Evolutionary conservation across 2,888 invertebrate genomes (phyloP).

Genomic region (Agriopis aurantiaria): DNA sequence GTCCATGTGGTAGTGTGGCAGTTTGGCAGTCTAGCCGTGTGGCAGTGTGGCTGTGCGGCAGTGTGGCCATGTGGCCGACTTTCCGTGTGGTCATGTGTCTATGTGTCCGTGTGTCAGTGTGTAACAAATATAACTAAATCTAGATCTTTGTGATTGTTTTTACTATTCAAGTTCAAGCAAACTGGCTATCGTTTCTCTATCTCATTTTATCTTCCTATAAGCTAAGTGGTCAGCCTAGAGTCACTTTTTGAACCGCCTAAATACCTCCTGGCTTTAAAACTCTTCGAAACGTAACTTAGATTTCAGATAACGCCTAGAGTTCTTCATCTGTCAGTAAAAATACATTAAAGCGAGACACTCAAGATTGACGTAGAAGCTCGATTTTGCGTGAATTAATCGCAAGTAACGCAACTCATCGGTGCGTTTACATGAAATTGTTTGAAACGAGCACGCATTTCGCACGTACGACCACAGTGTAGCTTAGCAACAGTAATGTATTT

Average conservation of each 20-base stretch:
- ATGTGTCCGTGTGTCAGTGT: no score
- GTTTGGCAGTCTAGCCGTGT: no score
- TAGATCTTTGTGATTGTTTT: no score
- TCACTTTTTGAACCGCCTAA: not conserved
- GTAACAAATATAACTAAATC: no score
- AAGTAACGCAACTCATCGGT: no score
- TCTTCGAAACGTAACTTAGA: not conserved
- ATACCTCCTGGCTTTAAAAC: not conserved
- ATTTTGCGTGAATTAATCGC: constrained; percentile 57
- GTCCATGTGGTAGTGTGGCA: no score
- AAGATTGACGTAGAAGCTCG: constrained; percentile 11
- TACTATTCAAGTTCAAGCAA: no score
- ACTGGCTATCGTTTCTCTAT: no score
- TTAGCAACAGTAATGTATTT: constrained; percentile 6
- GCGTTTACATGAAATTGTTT: constrained; percentile 53
- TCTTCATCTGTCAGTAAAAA: constrained; percentile 10
- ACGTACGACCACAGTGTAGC: constrained; percentile 7
- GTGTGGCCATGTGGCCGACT: no score
- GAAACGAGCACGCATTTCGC: constrained; percentile 43
- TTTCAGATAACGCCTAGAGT: not conserved
- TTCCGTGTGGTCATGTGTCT: no score
- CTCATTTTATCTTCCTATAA: not conserved
- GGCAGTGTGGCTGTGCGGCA: no score
- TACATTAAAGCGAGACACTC: not conserved
- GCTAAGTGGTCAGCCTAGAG: no score